Base-by-base conservation (phyloP, 2,888 invertebrate genomes). In the Lottia gigantea region DNA sequence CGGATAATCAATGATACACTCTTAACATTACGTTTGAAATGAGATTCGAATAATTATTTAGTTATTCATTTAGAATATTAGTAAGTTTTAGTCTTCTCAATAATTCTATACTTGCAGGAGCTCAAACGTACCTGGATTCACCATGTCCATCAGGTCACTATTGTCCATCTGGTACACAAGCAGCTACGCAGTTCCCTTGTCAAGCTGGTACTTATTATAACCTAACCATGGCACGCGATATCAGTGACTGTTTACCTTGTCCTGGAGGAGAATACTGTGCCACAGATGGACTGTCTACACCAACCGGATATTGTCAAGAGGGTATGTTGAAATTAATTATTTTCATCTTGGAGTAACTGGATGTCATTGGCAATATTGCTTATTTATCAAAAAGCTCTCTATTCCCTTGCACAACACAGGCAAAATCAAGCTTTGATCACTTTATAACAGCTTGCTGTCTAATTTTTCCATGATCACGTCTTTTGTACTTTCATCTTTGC, bases 201-300 rank as follows among this genome's bases (percentile, higher is more conserved):
- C 85, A 85, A 45, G 79, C 82, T 2, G 81, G 84, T 45, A 83
- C 86, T 19, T 86, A 78, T 78, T 84, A 80, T 76, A 84, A 86
- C 68, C 73, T 78, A 19, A 84, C 85, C 11, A 77, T 79, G 76
- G 82, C 82, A 12, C 77, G 76, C 25, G 77, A 78, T 23, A 64
- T 80, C 14, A 23, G 68, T 7, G 86, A 86, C 73, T 87, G 87
- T 75, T 73, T 84, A 46, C 77, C 82, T 55, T 87, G 87, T 75
- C 83, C 84, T 40, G 83, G 84, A 1, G 87, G 87, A 40, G 73
- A 80, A 19, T 87, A 84, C 73, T 87, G 87, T 77, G 82, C 79
- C 40, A 81, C 80, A 7, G 76, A 78, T 63, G 85, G 82, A 15
- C 80, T 83, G 3, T 70, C 72, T 31, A 66, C 49, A 14, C 84